Base-by-base conservation (phyloP, 1,140 invertebrate genomes). In the Drosophila arizonae region DNA sequence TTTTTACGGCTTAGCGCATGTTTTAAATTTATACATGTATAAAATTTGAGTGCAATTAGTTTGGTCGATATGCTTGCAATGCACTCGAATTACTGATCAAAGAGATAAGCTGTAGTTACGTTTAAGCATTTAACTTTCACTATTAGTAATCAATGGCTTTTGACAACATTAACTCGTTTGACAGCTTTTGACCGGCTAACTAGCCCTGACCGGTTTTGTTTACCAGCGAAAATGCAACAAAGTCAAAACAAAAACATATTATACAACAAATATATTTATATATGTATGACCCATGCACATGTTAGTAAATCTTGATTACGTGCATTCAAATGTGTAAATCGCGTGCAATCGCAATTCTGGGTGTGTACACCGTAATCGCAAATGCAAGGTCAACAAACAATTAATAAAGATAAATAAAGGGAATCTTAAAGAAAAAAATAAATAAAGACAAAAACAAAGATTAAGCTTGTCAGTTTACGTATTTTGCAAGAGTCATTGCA, bases 401-500 rank as follows among this genome's bases (percentile, higher is more conserved):
- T 46, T 15, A 64, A 33, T 13, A 11, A 9, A 54, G 41, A 72
- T 52, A 57, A 43, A 15, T 28, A 33, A 39, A 39, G 45, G 28
- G 6, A 46, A 63, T 43, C 17, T 60, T 30, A 6, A 39, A 30
- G 1, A 17, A 15, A 39, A 17, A 17, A 17, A 17, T 17, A 17
- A 13, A 45, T 26, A 17, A 45, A 58, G 21, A 6, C 33, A 3
- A n/a, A 15, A 9, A 26, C 69, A 61, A n/a, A 51, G 55, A 41
- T 63, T 64, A 56, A 11, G 36, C 36, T 11, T 39, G 15, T 8
- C 58, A 61, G 36, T 51, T 41, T n/a, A 43, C 48, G 15, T 17
- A 1, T 46, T 39, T 45, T 41, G 39, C 17, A 45, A 67, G 51
- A 76, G 81, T 87, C 82, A 89, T 85, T 90, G 85, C 75, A 79